Evolutionary conservation across 2,797 vertebrate genomes (phyloP), one percentile per base, ranked within the genome.

Genomic region (Melanotaenia pygmaea): DNA sequence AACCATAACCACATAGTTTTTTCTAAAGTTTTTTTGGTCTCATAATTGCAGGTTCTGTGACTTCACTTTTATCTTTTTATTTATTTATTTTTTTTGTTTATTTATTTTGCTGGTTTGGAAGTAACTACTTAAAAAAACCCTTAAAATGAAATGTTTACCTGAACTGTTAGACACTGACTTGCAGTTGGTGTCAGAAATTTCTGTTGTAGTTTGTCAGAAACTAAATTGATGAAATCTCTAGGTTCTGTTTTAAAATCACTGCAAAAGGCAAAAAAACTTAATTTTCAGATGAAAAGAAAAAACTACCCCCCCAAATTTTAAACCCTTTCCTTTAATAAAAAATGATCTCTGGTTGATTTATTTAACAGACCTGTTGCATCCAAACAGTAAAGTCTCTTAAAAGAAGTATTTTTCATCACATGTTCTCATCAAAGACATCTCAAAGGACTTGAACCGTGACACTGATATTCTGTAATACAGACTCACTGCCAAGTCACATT

Each of bases 401-500:
- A 62, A 28, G 32, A 60, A 32, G 2, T 24, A 13, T 58, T 70
- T 74, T 58, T 9, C 34, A 9, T 34, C 57, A 11, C 13, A 26
- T 0, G 0, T 20, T 59, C 4, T 30, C 11, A 32, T 38, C 13
- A 75, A 64, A 47, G 22, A 59, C 70, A 70, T 62, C 34, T 61
- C 53, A 50, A 35, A 4, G 47, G 22, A 5, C 54, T 12, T 74
- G 76, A 75, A 60, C 76, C 64, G 0, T 64, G 76, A 68, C 77
- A 69, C 13, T 40, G 67, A 67, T 77, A 73, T 76, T 77, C 56
- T 75, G 79, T 58, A 71, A 83, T n/a, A 70, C 28, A 60, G 67
- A 53, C 30, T 0, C 22, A 0, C 58, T 43, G 68, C 7, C 40
- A 50, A 43, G 45, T 64, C 64, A 76, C 35, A 1, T 71, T 72